phyloP scores from a whole-genome alignment of 2,113 vertebrate species.

The Coptodon rendalli region DNA sequence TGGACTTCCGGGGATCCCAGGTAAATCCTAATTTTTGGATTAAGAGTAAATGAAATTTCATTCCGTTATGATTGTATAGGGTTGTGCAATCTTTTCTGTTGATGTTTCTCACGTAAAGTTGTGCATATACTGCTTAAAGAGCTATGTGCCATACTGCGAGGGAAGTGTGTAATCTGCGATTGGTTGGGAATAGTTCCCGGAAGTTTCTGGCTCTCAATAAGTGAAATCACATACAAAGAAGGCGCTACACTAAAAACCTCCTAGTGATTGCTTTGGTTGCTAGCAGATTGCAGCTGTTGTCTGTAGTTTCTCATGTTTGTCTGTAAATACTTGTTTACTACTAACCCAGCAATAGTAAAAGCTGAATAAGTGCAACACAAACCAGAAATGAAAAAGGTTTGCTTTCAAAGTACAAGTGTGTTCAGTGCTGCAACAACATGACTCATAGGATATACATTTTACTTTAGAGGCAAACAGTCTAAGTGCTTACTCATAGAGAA shows the following conservation, averaged over 20 bases:
- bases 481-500: background rate
- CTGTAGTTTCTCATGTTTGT: background rate
- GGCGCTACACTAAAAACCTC: background rate
- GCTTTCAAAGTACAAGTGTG: background rate
- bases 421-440: background rate
- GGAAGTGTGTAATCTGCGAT: background rate
- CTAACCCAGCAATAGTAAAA: background rate
- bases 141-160: background rate
- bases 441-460: background rate
- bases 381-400: background rate
- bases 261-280: background rate
- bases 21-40: conserved; percentile 43
- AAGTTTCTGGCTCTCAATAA: background rate
- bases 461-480: background rate
- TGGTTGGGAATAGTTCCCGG: background rate
- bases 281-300: background rate
- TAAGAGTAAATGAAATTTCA: background rate
- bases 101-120: background rate
- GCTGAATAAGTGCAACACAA: background rate
- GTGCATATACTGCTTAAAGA: background rate
- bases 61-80: background rate
- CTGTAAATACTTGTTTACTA: background rate
- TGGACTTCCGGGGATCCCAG: conserved; percentile 76
- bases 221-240: background rate
- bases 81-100: background rate